phyloP scores from a whole-genome alignment of 2,888 invertebrate genomes.

The Stenolophus ochropezus region DNA sequence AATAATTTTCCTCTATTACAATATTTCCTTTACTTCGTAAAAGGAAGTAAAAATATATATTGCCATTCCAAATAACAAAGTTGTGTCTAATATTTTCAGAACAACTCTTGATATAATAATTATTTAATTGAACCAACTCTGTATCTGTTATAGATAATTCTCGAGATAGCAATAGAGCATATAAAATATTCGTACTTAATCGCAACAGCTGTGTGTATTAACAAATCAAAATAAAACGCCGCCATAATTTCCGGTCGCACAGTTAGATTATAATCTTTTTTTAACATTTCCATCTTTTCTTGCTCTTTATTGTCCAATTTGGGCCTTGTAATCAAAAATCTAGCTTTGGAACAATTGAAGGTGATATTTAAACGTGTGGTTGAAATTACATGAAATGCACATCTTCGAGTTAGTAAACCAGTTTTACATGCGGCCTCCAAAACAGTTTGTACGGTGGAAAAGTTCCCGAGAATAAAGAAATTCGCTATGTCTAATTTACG shows the following conservation, averaged over 20 bases:
- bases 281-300: constrained; percentile 81
- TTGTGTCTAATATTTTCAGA: too few relatives aligned
- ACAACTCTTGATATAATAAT: too few relatives aligned
- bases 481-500: constrained; percentile 91
- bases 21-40: too few relatives aligned
- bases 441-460: constrained; percentile 78
- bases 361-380: constrained; percentile 84
- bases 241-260: constrained; percentile 84
- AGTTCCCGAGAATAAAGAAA: constrained; percentile 88
- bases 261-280: constrained; percentile 83
- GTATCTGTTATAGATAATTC: not conserved
- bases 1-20: too few relatives aligned
- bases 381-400: constrained; percentile 90
- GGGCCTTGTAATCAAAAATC: constrained; percentile 84
- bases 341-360: constrained; percentile 85
- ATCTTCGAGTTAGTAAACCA: constrained; percentile 86
- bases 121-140: too few relatives aligned
- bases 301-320: constrained; percentile 80
- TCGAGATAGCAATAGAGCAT: too few relatives aligned
- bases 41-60: too few relatives aligned
- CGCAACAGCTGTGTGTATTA: constrained; percentile 82
- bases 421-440: constrained; percentile 78
- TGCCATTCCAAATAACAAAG: too few relatives aligned
- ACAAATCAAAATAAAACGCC: constrained; percentile 92
- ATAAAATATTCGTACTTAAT: constrained; percentile 77